Percentiles rank a stretch among this genome's conserved stretches.
These are phyloP conservation scores for Zophobas morio DNA, from an alignment of 1,140 invertebrate genomes.

Conservation along the genomic window DNA sequence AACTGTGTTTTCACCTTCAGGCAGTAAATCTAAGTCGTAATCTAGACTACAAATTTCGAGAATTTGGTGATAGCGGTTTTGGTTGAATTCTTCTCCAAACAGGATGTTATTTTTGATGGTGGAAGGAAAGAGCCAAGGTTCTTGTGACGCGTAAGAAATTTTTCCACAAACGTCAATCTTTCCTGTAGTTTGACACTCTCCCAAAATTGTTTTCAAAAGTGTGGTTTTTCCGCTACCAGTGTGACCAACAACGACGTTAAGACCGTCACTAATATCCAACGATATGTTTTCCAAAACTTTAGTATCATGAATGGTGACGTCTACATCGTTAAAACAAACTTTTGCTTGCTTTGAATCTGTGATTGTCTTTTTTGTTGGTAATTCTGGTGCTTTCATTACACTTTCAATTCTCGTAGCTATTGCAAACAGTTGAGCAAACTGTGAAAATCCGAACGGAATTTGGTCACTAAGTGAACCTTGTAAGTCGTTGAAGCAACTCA, in stretches of 20 bases:
- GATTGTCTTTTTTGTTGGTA: not conserved
- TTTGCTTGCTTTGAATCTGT: conserved; percentile 46
- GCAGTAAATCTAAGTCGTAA: conserved; percentile 79
- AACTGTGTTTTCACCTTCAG: conserved; percentile 81
- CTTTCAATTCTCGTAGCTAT: conserved; percentile 54
- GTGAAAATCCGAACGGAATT: conserved; percentile 78
- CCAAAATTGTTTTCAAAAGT: conserved; percentile 77
- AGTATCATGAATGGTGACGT: conserved; percentile 54
- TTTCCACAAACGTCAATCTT: conserved; percentile 66
- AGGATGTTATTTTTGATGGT: conserved; percentile 75
- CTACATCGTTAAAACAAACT: conserved; percentile 51
- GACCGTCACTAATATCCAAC: conserved; percentile 71
- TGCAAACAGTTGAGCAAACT: conserved; percentile 68
- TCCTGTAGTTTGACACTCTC: conserved; percentile 73
- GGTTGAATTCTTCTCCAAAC: conserved; percentile 69
- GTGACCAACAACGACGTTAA: conserved; percentile 80
- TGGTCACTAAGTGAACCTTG: conserved; percentile 81
- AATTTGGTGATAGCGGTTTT: conserved; percentile 72
- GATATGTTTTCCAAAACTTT: conserved; percentile 74
- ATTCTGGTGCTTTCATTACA: conserved; percentile 55
- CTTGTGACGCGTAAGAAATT: conserved; percentile 75
- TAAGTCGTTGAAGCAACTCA: conserved; percentile 81
- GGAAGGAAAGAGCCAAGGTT: conserved; percentile 74
- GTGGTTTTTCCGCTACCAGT: conserved; percentile 88
- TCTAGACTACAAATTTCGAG: conserved; percentile 75